Conservation (phyloP, 1,140 invertebrate species). For the Notospermus geniculatus region DNA sequence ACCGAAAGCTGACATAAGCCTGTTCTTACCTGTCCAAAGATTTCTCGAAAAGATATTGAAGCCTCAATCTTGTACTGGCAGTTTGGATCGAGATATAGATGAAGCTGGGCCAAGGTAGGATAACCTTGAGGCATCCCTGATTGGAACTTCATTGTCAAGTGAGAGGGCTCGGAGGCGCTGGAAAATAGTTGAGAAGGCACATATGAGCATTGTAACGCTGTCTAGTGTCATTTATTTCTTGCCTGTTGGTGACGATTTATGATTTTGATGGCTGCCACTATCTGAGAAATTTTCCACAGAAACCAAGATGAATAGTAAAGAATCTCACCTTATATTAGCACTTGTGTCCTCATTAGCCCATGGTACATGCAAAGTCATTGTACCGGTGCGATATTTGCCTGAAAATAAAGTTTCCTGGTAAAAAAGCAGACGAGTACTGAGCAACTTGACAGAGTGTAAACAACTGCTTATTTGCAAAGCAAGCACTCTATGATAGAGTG, state of each 20-base stretch:
- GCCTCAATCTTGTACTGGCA: conserved; percentile 44
- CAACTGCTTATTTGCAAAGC: too few species aligned
- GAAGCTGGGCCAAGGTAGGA: conserved; percentile 29
- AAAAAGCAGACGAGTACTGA: too few species aligned
- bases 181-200: conserved; percentile 10
- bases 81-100: conserved; percentile 42
- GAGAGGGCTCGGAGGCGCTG: conserved; percentile 37
- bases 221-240: too few species aligned
- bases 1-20: too few species aligned
- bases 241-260: too few species aligned
- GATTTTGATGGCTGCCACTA: too few species aligned
- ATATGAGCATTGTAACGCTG: too few species aligned
- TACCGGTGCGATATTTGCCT: conserved; percentile 25
- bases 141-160: conserved; percentile 41
- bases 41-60: conserved; percentile 29
- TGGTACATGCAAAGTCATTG: neutral
- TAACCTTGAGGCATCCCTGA: conserved; percentile 19
- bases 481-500: too few species aligned
- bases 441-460: too few species aligned
- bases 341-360: neutral
- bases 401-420: neutral
- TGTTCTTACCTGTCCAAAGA: conserved; percentile 43
- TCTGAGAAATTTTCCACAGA: too few species aligned
- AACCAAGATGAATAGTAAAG: conserved; percentile 1
- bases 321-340: neutral